Evolutionary conservation across 92 coral and sea anemone genomes (phyloP), one percentile per base, ranked within the genome.

Genomic region (Phenganax marumi): DNA sequence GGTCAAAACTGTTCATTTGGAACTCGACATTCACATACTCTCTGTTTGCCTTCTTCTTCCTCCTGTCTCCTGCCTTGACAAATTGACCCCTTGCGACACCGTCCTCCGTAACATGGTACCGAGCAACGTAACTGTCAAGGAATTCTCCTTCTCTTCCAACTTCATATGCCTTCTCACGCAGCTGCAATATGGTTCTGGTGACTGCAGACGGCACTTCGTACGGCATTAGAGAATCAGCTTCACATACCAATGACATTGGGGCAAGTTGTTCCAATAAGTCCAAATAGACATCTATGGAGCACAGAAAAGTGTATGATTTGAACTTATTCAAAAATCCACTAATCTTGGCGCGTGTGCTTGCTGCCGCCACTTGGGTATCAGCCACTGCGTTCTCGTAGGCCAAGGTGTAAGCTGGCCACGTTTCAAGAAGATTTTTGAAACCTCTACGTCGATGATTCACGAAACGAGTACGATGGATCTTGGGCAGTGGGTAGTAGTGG

Each of bases 401-500:
- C 48, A 55, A 50, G 61, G 50, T 77, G 46, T 68, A 68, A 14
- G 82, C 88, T 23, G 88, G 75, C 88, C 88, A 85, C 52, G 74
- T 85, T 57, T 69, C 80, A 43, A 84, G 87, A n/a, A 55, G 63
- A 12, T 77, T 65, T 49, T 68, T 75, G 68, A 84, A 84, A 23
- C 87, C 87, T 47, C 60, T 71, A 50, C 57, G 87, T 76, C 71
- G 80, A 75, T 84, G 87, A 26, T 84, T 84, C n/a, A 64, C 83
- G 50, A 84, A 84, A 16, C 78, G 79, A 46, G 87, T 84, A 54
- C 83, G 84, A 76, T 84, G 87, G 22, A 84, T 81, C 65, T 84
- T 77, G 10, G 87, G 77, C 71, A 65, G 50, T 43, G 22, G 80
- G 68, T 84, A 84, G 43, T 76, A 73, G 56, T 84, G 60, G 39